phyloP scores from a whole-genome alignment of 2,888 invertebrate species.

The Leptura quadrifasciata region DNA sequence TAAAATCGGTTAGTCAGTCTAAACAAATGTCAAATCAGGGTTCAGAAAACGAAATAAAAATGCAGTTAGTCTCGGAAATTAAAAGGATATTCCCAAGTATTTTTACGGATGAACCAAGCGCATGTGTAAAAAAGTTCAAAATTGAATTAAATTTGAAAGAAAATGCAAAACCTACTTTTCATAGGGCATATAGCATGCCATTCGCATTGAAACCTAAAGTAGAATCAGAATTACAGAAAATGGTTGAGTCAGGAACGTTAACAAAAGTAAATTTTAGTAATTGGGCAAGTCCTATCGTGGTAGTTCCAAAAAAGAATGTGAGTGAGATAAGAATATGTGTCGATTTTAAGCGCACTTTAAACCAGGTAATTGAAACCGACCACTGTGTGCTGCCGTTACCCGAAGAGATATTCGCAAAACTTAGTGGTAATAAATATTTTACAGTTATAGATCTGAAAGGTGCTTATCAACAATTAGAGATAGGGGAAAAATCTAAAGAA shows the following conservation, averaged over 20 bases:
- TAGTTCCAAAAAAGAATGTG: constrained; percentile 62
- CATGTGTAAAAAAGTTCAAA: constrained; percentile 23
- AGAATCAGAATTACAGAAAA: constrained; percentile 50
- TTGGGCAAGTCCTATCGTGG: constrained; percentile 64
- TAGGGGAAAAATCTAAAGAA: constrained; percentile 54
- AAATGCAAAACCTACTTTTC: constrained; percentile 30
- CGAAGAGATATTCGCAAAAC: constrained; percentile 63
- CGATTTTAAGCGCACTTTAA: constrained; percentile 64
- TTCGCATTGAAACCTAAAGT: constrained; percentile 55
- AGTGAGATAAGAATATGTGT: constrained; percentile 62
- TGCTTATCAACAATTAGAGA: constrained; percentile 60
- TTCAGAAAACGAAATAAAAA: not conserved
- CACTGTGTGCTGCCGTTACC: constrained; percentile 63
- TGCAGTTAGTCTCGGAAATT: not conserved
- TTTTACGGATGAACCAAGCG: constrained; percentile 17
- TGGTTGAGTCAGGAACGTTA: constrained; percentile 53
- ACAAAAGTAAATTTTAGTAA: constrained; percentile 54
- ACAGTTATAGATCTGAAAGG: constrained; percentile 58
- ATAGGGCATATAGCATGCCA: constrained; percentile 45
- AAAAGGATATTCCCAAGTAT: constrained; percentile 19
- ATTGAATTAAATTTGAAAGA: constrained; percentile 31
- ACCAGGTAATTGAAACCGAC: constrained; percentile 57
- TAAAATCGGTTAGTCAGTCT: too few relatives aligned
- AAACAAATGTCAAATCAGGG: not conserved
- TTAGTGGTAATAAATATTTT: constrained; percentile 59